These are phyloP conservation scores for Embidobia sp. DNA, from an alignment of 2,888 invertebrate genomes.

Conservation along the genomic window DNA sequence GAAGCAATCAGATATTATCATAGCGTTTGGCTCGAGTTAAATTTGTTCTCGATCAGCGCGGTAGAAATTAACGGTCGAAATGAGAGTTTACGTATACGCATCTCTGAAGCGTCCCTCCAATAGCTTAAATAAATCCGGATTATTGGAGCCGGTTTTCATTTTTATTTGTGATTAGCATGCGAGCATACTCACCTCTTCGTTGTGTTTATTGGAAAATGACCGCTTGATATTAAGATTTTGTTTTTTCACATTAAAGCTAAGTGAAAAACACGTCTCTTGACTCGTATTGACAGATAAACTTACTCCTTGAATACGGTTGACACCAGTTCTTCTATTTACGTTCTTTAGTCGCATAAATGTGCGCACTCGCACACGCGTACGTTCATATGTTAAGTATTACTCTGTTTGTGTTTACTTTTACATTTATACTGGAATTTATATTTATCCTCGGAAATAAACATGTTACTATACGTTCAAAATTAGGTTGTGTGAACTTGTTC, in stretches of 20 bases:
- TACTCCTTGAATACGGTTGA: too few species aligned
- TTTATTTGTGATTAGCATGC: conserved; percentile 60
- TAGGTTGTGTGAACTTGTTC: background rate
- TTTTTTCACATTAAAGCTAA: conserved; percentile 13
- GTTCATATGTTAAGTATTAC: too few species aligned
- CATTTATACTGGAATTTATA: too few species aligned
- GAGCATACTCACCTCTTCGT: conserved; percentile 62
- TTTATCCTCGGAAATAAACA: too few species aligned
- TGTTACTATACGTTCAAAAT: too few species aligned
- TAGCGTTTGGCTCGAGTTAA: conserved; percentile 56
- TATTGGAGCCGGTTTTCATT: conserved; percentile 65
- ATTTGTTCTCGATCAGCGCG: conserved; percentile 60
- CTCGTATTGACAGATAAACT: background rate
- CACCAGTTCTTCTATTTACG: too few species aligned
- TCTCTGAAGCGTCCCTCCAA: conserved; percentile 53
- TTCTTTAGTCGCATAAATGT: too few species aligned
- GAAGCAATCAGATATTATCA: conserved; percentile 65
- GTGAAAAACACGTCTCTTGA: conserved; percentile 7
- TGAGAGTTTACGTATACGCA: conserved; percentile 57
- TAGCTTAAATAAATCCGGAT: conserved; percentile 64
- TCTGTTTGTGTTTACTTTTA: too few species aligned
- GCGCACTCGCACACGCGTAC: too few species aligned
- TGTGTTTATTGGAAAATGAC: conserved; percentile 62
- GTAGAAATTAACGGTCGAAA: conserved; percentile 62
- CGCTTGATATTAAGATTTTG: conserved; percentile 36